A percentile compares a stretch with the other conserved stretches of the same genome.
These are phyloP conservation scores for Drosophila koepferae DNA, from an alignment of 2,888 invertebrate genomes.

Conservation along the genomic window DNA sequence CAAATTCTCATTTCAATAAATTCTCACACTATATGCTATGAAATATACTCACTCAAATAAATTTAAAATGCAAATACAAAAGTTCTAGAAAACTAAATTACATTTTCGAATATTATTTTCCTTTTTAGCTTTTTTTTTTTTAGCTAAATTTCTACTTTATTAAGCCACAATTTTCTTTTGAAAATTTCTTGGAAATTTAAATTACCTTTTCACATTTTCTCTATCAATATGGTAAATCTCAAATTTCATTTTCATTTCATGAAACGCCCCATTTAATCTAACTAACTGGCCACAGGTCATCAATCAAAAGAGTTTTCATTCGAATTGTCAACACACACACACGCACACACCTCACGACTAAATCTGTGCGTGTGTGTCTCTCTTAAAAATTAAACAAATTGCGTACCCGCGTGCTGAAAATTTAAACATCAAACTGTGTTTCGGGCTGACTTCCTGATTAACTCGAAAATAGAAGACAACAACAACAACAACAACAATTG, in stretches of 20 bases:
- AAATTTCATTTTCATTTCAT: conserved; percentile 27
- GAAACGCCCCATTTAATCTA: conserved; percentile 20
- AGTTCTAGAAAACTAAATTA: neutral
- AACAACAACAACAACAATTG: conserved; percentile 31
- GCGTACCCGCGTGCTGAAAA: conserved; percentile 61
- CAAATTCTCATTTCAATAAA: too few species aligned
- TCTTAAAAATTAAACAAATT: conserved; percentile 69
- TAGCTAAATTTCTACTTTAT: neutral
- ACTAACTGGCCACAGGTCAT: conserved; percentile 56
- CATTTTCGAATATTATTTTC: neutral
- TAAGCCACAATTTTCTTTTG: neutral
- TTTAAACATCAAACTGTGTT: conserved; percentile 72
- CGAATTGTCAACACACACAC: conserved; percentile 66
- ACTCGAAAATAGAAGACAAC: conserved; percentile 57
- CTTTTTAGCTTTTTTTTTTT: neutral
- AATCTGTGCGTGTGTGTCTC: conserved; percentile 21
- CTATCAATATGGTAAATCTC: conserved; percentile 31
- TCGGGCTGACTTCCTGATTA: conserved; percentile 72
- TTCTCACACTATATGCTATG: too few species aligned
- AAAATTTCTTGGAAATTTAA: conserved; percentile 14
- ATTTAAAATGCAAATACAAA: neutral
- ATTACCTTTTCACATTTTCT: conserved; percentile 14
- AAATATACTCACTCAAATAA: neutral
- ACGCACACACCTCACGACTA: conserved; percentile 16
- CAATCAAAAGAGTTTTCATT: conserved; percentile 67